Evolutionary conservation across 2,113 vertebrate genomes (phyloP).

Genomic region (Todiramphus chloris): DNA sequence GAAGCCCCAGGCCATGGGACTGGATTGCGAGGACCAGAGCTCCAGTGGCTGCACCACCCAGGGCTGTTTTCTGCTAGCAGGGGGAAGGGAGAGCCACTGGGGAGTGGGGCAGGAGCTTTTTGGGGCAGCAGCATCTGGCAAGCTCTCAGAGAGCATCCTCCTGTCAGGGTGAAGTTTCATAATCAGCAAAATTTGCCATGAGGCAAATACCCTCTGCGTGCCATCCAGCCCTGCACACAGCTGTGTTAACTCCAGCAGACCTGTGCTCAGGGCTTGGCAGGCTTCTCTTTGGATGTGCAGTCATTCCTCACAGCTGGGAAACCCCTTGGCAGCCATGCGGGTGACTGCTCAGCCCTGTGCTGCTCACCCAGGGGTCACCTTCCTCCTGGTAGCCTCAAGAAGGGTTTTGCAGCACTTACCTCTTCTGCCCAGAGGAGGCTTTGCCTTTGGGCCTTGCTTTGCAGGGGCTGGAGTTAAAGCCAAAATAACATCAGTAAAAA

Average conservation of each 20-base stretch:
- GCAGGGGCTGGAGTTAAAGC: neutral
- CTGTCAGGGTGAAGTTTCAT: rapidly evolving
- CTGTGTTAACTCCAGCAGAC: rapidly evolving
- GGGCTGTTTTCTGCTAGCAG: too few species aligned
- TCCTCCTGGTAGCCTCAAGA: neutral
- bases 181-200: neutral
- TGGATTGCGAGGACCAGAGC: neutral
- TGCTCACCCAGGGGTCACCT: neutral
- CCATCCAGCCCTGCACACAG: rapidly evolving
- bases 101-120: neutral
- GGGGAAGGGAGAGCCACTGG: neutral
- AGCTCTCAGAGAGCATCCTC: neutral
- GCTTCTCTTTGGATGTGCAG: neutral
- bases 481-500: neutral
- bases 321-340: neutral
- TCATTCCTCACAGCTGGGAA: neutral
- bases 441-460: neutral
- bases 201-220: neutral
- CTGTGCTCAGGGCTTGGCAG: neutral
- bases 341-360: neutral
- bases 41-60: neutral
- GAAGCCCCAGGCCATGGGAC: neutral
- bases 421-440: neutral
- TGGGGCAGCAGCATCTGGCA: neutral
- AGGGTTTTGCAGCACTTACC: neutral